Conservation (phyloP, 1,140 invertebrate genomes). For the Leptinotarsa texana region DNA sequence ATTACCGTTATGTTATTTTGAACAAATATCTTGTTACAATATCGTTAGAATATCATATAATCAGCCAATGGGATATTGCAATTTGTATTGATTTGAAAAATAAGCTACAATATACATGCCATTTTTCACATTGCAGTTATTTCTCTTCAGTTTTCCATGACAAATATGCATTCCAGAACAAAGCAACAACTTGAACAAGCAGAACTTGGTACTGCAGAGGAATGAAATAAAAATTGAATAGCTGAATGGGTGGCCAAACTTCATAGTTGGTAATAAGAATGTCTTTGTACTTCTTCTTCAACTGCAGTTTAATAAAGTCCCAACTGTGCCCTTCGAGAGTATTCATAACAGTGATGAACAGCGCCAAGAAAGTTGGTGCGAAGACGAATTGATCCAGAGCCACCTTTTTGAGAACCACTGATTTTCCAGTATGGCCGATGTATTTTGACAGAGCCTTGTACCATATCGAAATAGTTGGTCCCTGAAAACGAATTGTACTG, state of each 20-base stretch:
- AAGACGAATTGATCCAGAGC: conserved; percentile 73
- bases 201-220: conserved; percentile 81
- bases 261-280: conserved; percentile 76
- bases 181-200: conserved; percentile 76
- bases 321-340: conserved; percentile 64
- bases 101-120: no score
- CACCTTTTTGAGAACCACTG: conserved; percentile 65
- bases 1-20: no score
- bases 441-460: conserved; percentile 33
- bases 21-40: no score
- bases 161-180: conserved; percentile 85
- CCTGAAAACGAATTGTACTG: conserved; percentile 35
- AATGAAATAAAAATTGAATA: conserved; percentile 80
- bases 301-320: conserved; percentile 60
- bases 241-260: conserved; percentile 83
- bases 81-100: no score
- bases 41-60: no score
- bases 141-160: conserved; percentile 65
- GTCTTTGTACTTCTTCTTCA: conserved; percentile 67
- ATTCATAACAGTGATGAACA: conserved; percentile 64
- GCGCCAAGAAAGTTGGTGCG: conserved; percentile 68
- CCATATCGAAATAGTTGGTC: conserved; percentile 41
- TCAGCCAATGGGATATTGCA: no score
- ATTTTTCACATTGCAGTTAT: no score
- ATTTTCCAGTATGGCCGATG: conserved; percentile 19